Percentiles rank a stretch among this genome's conserved stretches.
Conservation (phyloP, 2,797 vertebrate genomes). For the Gymnocypris eckloni region DNA sequence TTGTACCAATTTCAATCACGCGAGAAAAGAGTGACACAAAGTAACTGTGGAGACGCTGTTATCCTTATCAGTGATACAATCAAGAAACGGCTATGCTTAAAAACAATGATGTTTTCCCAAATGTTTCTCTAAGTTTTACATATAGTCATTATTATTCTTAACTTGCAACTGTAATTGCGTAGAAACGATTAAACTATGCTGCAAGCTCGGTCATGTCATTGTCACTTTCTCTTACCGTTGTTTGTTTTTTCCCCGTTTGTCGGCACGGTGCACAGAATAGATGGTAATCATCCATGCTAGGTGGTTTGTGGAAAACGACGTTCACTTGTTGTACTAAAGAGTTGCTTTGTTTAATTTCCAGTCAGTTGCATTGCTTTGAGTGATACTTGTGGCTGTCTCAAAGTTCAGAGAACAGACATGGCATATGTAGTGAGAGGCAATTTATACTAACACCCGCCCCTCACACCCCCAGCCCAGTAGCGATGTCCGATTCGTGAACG, state of each 20-base stretch:
- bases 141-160: background rate
- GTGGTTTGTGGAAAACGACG: constrained; percentile 30
- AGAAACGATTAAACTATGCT: background rate
- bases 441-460: constrained; percentile 76
- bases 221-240: constrained; percentile 70
- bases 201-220: background rate
- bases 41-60: constrained; percentile 8
- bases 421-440: constrained; percentile 73
- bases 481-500: constrained; percentile 13
- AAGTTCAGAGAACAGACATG: constrained; percentile 77
- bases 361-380: constrained; percentile 63
- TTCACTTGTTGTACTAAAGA: constrained; percentile 2
- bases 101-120: background rate
- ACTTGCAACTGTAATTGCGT: too few species aligned
- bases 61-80: constrained; percentile 31
- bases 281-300: constrained; percentile 45
- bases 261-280: constrained; percentile 61
- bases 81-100: background rate
- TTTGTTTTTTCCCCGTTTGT: constrained; percentile 70
- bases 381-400: constrained; percentile 77
- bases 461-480: constrained; percentile 57
- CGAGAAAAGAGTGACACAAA: background rate
- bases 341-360: constrained; percentile 59
- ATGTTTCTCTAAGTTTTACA: constrained; percentile 10
- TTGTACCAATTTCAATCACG: background rate